These are phyloP conservation scores for Sinhomidia bicolor DNA, from an alignment of 2,888 invertebrate species.

Conservation along the genomic window DNA sequence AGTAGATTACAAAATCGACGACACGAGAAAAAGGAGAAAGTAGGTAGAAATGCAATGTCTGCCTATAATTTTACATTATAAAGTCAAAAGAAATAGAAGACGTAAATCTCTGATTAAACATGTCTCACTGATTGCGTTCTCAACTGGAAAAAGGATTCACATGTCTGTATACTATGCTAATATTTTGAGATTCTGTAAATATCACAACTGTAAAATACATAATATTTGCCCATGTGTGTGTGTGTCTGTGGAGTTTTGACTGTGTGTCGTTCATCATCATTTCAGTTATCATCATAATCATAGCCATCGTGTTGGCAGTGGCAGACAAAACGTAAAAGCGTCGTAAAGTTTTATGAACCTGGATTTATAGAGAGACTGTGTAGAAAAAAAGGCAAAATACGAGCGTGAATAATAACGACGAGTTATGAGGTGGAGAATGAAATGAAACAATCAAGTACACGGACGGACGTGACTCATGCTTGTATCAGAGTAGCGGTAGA, in stretches of 20 bases:
- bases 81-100: neutral
- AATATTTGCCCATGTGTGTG: neutral
- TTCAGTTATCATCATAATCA: neutral
- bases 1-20: neutral
- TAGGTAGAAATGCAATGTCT: neutral
- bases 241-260: neutral
- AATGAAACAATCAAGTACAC: neutral
- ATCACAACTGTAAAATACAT: constrained; percentile 27
- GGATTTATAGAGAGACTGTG: neutral
- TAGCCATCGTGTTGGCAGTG: neutral
- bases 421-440: neutral
- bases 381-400: neutral
- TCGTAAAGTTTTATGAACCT: constrained; percentile 15
- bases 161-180: constrained; percentile 32
- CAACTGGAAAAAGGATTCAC: constrained; percentile 2
- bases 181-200: constrained; percentile 35
- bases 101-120: constrained; percentile 22
- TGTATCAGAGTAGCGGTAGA: neutral
- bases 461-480: constrained; percentile 49
- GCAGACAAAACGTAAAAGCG: neutral
- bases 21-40: constrained; percentile 16
- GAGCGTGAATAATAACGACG: neutral
- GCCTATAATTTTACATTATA: neutral
- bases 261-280: neutral
- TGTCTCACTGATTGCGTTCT: constrained; percentile 1